Conservation (phyloP, 2,888 invertebrate genomes). For the Papilio demoleus region DNA sequence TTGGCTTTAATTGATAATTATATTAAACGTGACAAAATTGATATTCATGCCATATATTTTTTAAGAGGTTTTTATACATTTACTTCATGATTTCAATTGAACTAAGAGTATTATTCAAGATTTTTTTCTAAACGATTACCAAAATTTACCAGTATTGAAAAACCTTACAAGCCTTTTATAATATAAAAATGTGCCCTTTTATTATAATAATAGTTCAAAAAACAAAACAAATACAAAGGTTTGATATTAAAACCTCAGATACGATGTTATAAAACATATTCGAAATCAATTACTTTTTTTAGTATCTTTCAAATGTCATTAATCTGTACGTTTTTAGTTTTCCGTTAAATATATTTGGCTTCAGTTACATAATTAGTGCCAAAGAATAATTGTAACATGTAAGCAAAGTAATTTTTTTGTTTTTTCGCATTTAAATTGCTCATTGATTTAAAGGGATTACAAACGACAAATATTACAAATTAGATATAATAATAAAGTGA, state of each 20-base stretch:
- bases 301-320: too few species aligned
- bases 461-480: background rate
- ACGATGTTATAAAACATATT: background rate
- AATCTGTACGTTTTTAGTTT: background rate
- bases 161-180: background rate
- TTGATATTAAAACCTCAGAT: background rate
- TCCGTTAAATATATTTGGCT: background rate
- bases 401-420: background rate
- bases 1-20: slow-evolving; percentile 4
- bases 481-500: background rate
- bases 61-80: too few species aligned
- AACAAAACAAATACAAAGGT: background rate
- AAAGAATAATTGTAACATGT: background rate
- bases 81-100: too few species aligned
- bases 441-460: background rate
- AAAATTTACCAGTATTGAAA: background rate
- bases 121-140: background rate
- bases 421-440: background rate
- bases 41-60: too few species aligned
- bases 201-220: background rate
- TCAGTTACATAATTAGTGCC: slow-evolving; percentile 10
- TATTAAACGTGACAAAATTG: background rate
- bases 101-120: background rate
- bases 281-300: too few species aligned
- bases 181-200: background rate